phyloP scores from a whole-genome alignment of 2,113 vertebrate species.

The human (Homo sapiens) region GRCh38 chr2:135597001-135597500 shows the following conservation, averaged over 20 bases:
- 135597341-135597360: not conserved
- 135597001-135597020: not conserved
- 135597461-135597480: slow-evolving; percentile 30
- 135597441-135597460: not conserved
- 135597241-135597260: not conserved
- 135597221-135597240: not conserved
- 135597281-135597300: not conserved
- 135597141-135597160: not conserved
- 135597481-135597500: not conserved
- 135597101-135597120: not conserved
- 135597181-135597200: not conserved
- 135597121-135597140: not conserved
- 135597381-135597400: slow-evolving; percentile 21
- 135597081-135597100: not conserved
- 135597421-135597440: not conserved
- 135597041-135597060: not conserved
- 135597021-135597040: not conserved
- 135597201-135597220: not conserved
- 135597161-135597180: not conserved
- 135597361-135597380: not conserved
- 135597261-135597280: not conserved
- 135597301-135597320: not conserved
- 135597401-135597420: slow-evolving; percentile 28
- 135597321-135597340: not conserved
- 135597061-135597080: not conserved